Evolutionary conservation across 1,140 invertebrate genomes (phyloP).

Genomic region (Drosophila bocqueti): DNA sequence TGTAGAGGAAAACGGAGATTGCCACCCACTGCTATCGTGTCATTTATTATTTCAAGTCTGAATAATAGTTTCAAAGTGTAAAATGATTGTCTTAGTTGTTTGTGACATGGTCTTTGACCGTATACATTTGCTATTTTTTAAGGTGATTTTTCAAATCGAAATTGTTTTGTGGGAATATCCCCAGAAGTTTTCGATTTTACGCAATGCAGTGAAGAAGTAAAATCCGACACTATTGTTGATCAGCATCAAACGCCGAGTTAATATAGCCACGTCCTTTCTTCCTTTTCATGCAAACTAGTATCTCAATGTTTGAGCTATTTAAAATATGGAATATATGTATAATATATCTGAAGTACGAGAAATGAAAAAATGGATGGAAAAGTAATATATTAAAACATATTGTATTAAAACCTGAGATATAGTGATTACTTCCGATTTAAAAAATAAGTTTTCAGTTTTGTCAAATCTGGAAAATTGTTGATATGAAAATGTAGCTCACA

Average conservation of each 20-base stretch:
- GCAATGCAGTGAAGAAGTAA: neutral
- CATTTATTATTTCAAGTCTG: slow-evolving; percentile 9
- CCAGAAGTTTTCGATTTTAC: neutral
- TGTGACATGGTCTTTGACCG: neutral
- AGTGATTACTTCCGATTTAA: neutral
- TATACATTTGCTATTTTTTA: neutral
- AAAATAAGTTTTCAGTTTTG: neutral
- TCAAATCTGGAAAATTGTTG: neutral
- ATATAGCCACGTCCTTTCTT: neutral
- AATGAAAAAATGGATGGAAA: neutral
- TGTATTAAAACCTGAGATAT: neutral
- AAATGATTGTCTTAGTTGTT: neutral
- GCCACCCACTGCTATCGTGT: slow-evolving; percentile 22
- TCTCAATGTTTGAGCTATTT: neutral
- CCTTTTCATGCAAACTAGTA: neutral
- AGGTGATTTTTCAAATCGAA: neutral
- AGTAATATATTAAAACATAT: neutral
- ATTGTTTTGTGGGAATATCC: neutral
- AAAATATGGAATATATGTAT: neutral
- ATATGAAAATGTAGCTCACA: neutral
- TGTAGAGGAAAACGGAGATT: neutral
- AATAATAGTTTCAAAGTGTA: neutral
- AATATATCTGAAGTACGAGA: neutral
- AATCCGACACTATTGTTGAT: neutral
- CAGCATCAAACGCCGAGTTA: neutral